Evolutionary conservation across 1,140 invertebrate genomes (phyloP), one percentile per base, ranked within the genome.

Genomic region (Ctenoplectra terminalis): DNA sequence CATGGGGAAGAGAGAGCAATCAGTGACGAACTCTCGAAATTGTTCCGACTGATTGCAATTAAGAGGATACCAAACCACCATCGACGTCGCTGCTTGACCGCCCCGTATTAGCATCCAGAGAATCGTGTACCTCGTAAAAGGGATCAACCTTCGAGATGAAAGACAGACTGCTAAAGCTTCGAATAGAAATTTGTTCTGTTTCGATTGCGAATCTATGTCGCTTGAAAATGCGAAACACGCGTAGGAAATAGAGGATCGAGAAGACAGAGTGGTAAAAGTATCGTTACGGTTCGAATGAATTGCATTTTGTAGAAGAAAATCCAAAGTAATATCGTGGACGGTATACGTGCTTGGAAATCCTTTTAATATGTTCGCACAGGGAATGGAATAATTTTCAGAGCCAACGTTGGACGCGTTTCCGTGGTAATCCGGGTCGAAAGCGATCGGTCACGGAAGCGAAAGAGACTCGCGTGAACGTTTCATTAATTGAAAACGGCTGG

Each of bases 401-500:
- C 9, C 8, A 50, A 29, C 37, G 61, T 58, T 26, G 37, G 40
- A 15, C 34, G 29, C 48, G 48, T 54, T 48, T 23, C 52, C 64
- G 13, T 34, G n/a, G 31, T 70, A 82, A 71, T 78, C 67, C 81
- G 15, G 48, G 56, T 7, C 63, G 81, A 78, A 40, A 78, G 56
- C 67, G 74, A 82, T 82, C 74, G 81, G 50, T 82, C 74, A 78
- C 69, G 63, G 34, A 60, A 34, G 23, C 63, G 64, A 77, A 74
- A 74, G 58, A 81, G 70, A 64, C 46, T 78, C 78, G 73, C 85
- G 72, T 69, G 69, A 74, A 80, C 74, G 84, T 86, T 89, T 89
- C 87, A 86, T 89, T 89, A 89, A 89, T 89, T 89, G 87, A 88
- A 89, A 89, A 78, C 86, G 66, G 73, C 46, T 61, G 71, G 31